phyloP scores from a whole-genome alignment of 2,888 invertebrate genomes.

The Drosophila yooni region DNA sequence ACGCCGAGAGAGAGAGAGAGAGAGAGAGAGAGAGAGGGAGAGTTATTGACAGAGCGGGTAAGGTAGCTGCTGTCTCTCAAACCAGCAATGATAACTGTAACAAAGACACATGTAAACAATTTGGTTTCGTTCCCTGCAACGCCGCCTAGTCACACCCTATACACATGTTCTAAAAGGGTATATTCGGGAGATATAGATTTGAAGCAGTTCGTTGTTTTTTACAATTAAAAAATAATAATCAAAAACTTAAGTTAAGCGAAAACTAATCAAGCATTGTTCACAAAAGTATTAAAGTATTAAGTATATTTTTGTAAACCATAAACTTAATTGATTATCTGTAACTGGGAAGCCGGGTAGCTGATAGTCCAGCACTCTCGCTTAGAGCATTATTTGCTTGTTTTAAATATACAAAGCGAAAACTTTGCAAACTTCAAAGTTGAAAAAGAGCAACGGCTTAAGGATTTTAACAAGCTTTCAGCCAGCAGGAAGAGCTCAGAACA shows the following conservation, averaged over 20 bases:
- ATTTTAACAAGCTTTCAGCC: constrained; percentile 37
- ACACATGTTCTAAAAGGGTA: background rate
- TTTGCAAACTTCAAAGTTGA: constrained; percentile 64
- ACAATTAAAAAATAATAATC: background rate
- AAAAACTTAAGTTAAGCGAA: background rate
- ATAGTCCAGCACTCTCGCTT: background rate
- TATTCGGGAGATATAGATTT: background rate
- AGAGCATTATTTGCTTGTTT: constrained; percentile 31
- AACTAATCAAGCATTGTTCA: background rate
- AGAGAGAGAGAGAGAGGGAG: background rate
- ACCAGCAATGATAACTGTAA: constrained; percentile 78
- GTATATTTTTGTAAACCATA: background rate
- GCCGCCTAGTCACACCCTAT: constrained; percentile 29
- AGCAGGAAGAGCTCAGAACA: constrained; percentile 9
- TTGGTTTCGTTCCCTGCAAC: constrained; percentile 51
- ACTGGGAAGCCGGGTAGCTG: background rate
- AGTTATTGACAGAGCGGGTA: background rate
- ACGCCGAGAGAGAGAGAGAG: background rate
- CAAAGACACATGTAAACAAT: constrained; percentile 78
- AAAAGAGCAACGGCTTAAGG: constrained; percentile 53
- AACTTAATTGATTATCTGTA: background rate
- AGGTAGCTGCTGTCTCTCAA: constrained; percentile 8
- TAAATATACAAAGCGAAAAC: constrained; percentile 78
- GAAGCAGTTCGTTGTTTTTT: background rate
- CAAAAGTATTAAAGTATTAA: background rate